Conservation (phyloP, 2,113 vertebrate genomes). For the Gallinago paraguaiae region DNA sequence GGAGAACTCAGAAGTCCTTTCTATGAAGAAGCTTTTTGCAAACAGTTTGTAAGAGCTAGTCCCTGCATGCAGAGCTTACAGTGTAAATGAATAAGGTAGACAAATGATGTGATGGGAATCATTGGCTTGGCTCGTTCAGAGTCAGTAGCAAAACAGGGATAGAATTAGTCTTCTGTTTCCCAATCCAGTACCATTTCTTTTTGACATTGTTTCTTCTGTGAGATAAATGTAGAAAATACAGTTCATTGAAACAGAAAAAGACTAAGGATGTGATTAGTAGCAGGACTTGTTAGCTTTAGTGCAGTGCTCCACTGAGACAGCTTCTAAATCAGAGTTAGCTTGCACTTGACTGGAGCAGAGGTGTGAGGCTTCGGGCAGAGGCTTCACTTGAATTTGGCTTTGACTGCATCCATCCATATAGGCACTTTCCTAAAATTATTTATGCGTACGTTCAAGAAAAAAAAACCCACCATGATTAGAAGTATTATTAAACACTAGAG, state of each 20-base stretch:
- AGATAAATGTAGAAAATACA: neutral
- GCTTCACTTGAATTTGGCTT: neutral
- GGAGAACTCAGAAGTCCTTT: neutral
- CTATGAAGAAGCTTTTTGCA: neutral
- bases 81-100: neutral
- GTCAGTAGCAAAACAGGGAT: neutral
- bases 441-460: neutral
- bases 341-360: neutral
- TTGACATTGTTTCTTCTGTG: neutral
- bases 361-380: neutral
- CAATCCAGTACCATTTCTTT: neutral
- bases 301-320: neutral
- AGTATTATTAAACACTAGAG: neutral
- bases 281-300: neutral
- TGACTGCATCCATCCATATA: neutral
- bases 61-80: neutral
- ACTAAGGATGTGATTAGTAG: neutral
- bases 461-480: neutral
- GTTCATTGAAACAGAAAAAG: neutral
- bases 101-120: neutral
- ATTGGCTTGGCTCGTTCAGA: neutral
- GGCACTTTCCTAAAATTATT: neutral
- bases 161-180: neutral
- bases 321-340: neutral
- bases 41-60: neutral